Evolutionary conservation across 2,888 invertebrate species (phyloP).

Genomic region (Leucophora obtusa): DNA sequence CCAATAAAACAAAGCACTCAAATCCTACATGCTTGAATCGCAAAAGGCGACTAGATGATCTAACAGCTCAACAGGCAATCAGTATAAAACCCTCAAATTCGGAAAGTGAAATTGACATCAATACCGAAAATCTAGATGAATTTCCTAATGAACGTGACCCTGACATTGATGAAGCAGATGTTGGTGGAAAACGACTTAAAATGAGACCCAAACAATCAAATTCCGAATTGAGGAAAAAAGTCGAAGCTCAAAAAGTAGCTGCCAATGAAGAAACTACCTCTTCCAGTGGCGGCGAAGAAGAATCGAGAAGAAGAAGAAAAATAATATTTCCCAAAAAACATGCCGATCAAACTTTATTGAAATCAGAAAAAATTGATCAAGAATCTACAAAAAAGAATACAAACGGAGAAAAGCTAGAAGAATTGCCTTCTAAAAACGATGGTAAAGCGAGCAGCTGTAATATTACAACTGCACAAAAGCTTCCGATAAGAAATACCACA

Average conservation of each 20-base stretch:
- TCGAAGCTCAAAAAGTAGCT: slow-evolving; percentile 74
- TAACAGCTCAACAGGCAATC: slow-evolving; percentile 65
- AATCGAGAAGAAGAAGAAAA: slow-evolving; percentile 69
- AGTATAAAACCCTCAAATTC: slow-evolving; percentile 71
- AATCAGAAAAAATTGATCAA: background rate
- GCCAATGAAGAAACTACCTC: slow-evolving; percentile 73
- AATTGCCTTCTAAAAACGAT: background rate
- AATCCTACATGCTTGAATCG: slow-evolving; percentile 67
- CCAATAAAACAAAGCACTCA: background rate
- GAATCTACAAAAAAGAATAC: background rate
- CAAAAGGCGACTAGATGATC: slow-evolving; percentile 73
- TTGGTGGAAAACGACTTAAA: slow-evolving; percentile 77
- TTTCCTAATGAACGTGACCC: slow-evolving; percentile 64
- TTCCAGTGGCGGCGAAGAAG: slow-evolving; percentile 75
- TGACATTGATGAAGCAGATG: slow-evolving; percentile 71
- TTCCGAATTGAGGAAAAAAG: slow-evolving; percentile 73
- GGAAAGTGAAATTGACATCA: slow-evolving; percentile 75
- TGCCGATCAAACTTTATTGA: background rate
- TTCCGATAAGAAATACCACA: background rate
- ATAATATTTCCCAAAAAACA: slow-evolving; percentile 69
- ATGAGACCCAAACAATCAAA: slow-evolving; percentile 75
- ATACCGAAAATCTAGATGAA: slow-evolving; percentile 80
- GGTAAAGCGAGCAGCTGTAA: background rate
- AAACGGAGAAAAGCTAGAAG: background rate
- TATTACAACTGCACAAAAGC: background rate